A percentile compares a stretch with the other conserved stretches of the same genome.
Evolutionary conservation across 2,797 vertebrate genomes (phyloP).

Genomic region (Rhincodon typus): DNA sequence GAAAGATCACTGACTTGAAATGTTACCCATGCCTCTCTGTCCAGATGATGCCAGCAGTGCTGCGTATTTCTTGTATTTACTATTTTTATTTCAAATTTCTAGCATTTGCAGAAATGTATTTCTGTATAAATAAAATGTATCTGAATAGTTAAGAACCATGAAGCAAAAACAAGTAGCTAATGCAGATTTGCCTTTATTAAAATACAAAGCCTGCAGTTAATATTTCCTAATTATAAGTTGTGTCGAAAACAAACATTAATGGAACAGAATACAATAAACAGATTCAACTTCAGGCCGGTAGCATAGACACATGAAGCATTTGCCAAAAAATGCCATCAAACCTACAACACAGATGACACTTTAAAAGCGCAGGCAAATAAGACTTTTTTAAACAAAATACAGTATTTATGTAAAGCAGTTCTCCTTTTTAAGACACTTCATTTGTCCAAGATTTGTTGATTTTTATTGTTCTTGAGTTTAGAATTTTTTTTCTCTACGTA

Average conservation of each 20-base stretch:
- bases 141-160: no score
- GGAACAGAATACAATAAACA: slow-evolving; percentile 47
- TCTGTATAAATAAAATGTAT: background rate
- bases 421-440: background rate
- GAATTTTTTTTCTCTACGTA: background rate
- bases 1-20: background rate
- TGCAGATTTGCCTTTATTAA: background rate
- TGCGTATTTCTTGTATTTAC: background rate
- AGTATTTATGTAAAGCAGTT: slow-evolving; percentile 42
- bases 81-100: background rate
- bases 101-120: background rate
- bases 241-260: slow-evolving; percentile 40
- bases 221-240: background rate
- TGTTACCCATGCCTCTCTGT: background rate
- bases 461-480: background rate
- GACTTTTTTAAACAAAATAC: slow-evolving; percentile 54
- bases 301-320: slow-evolving; percentile 47
- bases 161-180: background rate
- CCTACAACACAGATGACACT: slow-evolving; percentile 50
- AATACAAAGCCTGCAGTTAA: background rate
- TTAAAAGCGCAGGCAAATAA: slow-evolving; percentile 52
- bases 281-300: slow-evolving; percentile 49
- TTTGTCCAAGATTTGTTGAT: background rate
- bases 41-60: background rate
- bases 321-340: slow-evolving; percentile 60